These are phyloP conservation scores for Hoplostethus mediterraneus DNA, from an alignment of 2,797 vertebrate genomes.

Conservation along the genomic window DNA sequence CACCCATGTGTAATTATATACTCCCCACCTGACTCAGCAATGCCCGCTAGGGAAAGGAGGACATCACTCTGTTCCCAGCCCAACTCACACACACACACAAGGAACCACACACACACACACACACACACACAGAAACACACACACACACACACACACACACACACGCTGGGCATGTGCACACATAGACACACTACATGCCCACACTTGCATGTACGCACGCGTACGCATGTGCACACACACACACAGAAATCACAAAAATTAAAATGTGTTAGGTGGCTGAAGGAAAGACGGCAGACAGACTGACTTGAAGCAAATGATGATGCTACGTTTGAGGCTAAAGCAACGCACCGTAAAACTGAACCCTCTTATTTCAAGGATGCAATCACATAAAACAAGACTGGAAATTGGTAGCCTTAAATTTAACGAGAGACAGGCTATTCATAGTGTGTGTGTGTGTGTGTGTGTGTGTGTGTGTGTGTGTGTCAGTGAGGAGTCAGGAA, in stretches of 20 bases:
- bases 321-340: slow-evolving; percentile 23
- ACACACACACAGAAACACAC: slow-evolving; percentile 17
- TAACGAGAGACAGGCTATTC: slow-evolving; percentile 27
- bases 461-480: slow-evolving; percentile 28
- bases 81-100: slow-evolving; percentile 23
- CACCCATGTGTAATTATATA: slow-evolving; percentile 81
- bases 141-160: slow-evolving; percentile 4
- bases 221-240: no score
- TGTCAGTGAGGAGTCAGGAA: slow-evolving; percentile 42
- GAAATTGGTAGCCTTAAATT: slow-evolving; percentile 47
- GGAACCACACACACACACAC: neutral
- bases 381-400: slow-evolving; percentile 34
- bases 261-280: slow-evolving; percentile 26
- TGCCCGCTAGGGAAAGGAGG: slow-evolving; percentile 62
- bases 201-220: slow-evolving; percentile 9
- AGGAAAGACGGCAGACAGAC: slow-evolving; percentile 40
- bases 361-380: slow-evolving; percentile 48
- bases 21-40: slow-evolving; percentile 77
- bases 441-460: slow-evolving; percentile 28
- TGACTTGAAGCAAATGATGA: slow-evolving; percentile 52
- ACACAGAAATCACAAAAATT: slow-evolving; percentile 45
- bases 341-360: slow-evolving; percentile 27
- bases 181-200: slow-evolving; percentile 1
- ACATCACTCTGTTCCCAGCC: slow-evolving; percentile 62
- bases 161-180: slow-evolving; percentile 5